Conservation (phyloP, 1,140 invertebrate genomes). For the Augochlora pura region DNA sequence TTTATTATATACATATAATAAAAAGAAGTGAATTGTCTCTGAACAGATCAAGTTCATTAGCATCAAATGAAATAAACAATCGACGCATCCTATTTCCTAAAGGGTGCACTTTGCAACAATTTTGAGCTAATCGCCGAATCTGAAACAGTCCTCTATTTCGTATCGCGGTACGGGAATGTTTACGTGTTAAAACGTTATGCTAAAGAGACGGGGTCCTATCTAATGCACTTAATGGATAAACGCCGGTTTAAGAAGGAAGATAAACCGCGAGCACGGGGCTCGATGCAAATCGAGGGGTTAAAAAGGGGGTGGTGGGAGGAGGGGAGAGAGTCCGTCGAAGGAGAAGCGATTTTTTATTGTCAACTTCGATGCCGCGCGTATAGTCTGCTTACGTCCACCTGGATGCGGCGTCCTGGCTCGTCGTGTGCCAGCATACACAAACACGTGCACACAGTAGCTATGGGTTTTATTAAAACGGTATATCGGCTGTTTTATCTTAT, state of each 20-base stretch:
- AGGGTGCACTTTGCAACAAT: too few species aligned
- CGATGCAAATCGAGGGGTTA: slow-evolving; percentile 17
- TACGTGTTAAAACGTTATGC: slow-evolving; percentile 21
- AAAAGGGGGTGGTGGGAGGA: not conserved
- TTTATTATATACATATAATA: too few species aligned
- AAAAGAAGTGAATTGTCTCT: too few species aligned
- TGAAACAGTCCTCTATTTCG: too few species aligned
- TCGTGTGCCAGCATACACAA: slow-evolving; percentile 23
- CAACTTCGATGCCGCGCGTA: slow-evolving; percentile 35
- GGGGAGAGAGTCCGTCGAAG: not conserved
- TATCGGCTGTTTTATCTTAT: slow-evolving; percentile 73
- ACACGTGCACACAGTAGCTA: slow-evolving; percentile 39
- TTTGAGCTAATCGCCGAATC: too few species aligned
- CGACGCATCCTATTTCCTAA: too few species aligned
- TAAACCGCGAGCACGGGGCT: slow-evolving; percentile 19
- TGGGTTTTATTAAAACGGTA: slow-evolving; percentile 73
- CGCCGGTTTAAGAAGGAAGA: slow-evolving; percentile 11
- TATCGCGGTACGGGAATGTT: not conserved
- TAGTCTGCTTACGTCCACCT: slow-evolving; percentile 66
- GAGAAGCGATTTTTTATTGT: slow-evolving; percentile 63
- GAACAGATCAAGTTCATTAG: too few species aligned
- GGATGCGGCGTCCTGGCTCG: slow-evolving; percentile 56
- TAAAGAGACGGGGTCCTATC: not conserved
- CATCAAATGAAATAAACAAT: too few species aligned
- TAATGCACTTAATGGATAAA: slow-evolving; percentile 39